Percentiles rank a stretch among this genome's conserved stretches.
Evolutionary conservation across 2,888 invertebrate genomes (phyloP).

Genomic region (Phytoseiulus persimilis): DNA sequence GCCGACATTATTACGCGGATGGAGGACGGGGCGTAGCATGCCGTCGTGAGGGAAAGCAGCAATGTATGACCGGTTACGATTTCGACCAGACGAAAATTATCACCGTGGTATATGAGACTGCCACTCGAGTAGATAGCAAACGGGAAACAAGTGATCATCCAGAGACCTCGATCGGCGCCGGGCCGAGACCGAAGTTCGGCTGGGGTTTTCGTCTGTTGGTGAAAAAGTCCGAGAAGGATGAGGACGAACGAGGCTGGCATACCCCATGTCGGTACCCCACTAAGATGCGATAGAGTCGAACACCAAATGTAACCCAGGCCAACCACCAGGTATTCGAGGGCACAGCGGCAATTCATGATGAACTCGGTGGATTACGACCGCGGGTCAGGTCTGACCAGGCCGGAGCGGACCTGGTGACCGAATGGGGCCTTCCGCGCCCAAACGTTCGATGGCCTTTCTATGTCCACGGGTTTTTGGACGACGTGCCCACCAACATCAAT

Average conservation of each 20-base stretch:
- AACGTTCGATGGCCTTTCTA: background rate
- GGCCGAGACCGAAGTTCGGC: slow-evolving; percentile 16
- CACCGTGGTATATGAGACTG: slow-evolving; percentile 10
- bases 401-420: background rate
- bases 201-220: slow-evolving; percentile 20
- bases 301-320: slow-evolving; percentile 23
- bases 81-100: slow-evolving; percentile 22
- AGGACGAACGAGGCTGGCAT: slow-evolving; percentile 27
- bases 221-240: slow-evolving; percentile 14
- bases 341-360: slow-evolving; percentile 11
- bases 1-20: slow-evolving; percentile 13
- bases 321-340: slow-evolving; percentile 9
- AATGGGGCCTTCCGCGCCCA: background rate
- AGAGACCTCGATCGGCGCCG: slow-evolving; percentile 14
- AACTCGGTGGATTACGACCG: background rate
- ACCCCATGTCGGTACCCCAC: slow-evolving; percentile 12
- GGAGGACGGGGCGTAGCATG: slow-evolving; percentile 25
- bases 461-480: background rate
- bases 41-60: slow-evolving; percentile 5
- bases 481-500: background rate
- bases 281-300: slow-evolving; percentile 18
- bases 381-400: background rate
- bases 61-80: slow-evolving; percentile 20
- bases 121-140: slow-evolving; percentile 32
- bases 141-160: slow-evolving; percentile 25